phyloP scores from a whole-genome alignment of 37 sponge, comb jelly and placozoan genomes.

The Cladorhizidae sp. region DNA sequence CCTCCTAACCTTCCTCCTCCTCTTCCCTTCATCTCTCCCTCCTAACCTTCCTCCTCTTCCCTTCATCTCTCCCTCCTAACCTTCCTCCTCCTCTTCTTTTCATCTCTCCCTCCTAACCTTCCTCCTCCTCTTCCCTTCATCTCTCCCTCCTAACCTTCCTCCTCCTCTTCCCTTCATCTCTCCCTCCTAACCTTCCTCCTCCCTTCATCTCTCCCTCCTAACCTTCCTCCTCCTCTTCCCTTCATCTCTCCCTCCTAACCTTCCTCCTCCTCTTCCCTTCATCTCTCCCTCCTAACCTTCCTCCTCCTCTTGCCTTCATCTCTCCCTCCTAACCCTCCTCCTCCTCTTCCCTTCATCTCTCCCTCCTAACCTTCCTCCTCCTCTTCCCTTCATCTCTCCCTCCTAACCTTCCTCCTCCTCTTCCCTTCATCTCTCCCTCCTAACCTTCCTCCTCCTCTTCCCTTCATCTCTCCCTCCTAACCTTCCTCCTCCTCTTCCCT shows the following conservation, averaged over 20 bases:
- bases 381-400: no score
- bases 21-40: no score
- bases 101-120: background rate
- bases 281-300: no score
- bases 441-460: background rate
- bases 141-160: background rate
- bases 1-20: background rate
- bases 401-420: no score
- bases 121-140: background rate
- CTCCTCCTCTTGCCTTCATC: no score
- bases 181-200: no score
- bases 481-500: background rate
- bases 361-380: background rate
- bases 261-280: background rate
- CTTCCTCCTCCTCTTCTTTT: no score
- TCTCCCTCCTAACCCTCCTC: background rate
- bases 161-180: no score
- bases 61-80: no score
- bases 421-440: background rate
- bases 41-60: background rate
- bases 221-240: background rate
- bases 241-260: background rate
- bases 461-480: no score
- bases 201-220: background rate
- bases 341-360: no score